Evolutionary conservation across 1,140 invertebrate species (phyloP), one percentile per base, ranked within the genome.

Genomic region (Planococcus citri): DNA sequence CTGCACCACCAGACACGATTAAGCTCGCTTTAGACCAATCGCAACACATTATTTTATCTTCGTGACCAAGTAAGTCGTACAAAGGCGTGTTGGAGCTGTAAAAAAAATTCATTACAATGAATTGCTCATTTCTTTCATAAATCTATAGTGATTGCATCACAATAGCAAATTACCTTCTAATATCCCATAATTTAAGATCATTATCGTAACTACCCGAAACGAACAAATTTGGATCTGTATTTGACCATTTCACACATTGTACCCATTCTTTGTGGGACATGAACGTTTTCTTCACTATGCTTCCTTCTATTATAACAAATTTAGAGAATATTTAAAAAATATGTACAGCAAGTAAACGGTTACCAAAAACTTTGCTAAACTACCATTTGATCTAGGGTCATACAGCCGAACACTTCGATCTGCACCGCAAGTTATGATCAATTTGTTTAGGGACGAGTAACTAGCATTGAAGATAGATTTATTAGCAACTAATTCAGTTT

Each of bases 141-240:
- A 12, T 33, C 4, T 3, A 33, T 33, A 33, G 4, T 6, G 3
- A 33, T 33, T 33, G 29, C 29, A 33, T 33, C n/a, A 33, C 29
- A 33, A 3, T 33, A 33, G 24, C 57, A 37, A 71, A 21, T 74
- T 76, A 90, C 90, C 89, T 94, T 79, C 95, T 84, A 2, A 86
- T 88, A 77, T 99, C 97, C 97, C 97, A 99, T 37, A 98, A 79
- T 80, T 98, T 98, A 24, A 97, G 84, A 37, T 88, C 78, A 70
- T 86, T 86, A 78, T 99, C 97, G 78, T 96, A 94, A 17, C 91
- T 88, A 2, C 92, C 94, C 12, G 94, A 97, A 1, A 98, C 83
- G 79, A 99, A 98, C 14, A 94, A 81, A 77, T 93, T 82, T 76
- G 94, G 87, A 73, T 90, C 82, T 0, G 83, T 85, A n/a, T 82